These are phyloP conservation scores for Leptocoma aspasia DNA, from an alignment of 2,113 vertebrate genomes.

Conservation along the genomic window DNA sequence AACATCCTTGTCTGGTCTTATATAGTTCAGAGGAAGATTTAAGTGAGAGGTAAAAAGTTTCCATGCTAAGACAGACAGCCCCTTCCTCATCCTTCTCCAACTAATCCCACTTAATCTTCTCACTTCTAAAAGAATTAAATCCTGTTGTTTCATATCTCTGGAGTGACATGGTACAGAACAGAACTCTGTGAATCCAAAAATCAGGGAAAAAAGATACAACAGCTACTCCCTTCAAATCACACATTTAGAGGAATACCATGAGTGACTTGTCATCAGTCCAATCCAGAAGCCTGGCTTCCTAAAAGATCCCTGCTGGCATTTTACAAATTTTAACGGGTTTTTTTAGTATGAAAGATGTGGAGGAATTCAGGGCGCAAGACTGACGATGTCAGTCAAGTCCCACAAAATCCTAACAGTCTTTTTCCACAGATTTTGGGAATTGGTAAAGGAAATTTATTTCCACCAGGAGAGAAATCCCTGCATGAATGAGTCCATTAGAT, in stretches of 20 bases:
- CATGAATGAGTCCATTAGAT: neutral
- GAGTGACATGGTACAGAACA: neutral
- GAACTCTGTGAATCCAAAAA: neutral
- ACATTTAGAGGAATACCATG: neutral
- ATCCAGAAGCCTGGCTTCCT: neutral
- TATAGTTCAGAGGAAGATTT: slow-evolving; percentile 7
- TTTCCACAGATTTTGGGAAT: neutral
- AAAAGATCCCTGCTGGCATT: neutral
- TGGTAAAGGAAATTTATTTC: neutral
- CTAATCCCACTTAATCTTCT: neutral
- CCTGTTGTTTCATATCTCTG: neutral
- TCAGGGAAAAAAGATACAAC: neutral
- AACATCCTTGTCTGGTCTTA: slow-evolving; percentile 37
- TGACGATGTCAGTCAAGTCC: neutral
- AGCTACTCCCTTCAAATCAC: neutral
- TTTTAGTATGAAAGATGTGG: neutral
- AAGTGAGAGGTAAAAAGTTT: slow-evolving; percentile 4
- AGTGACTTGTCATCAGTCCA: fast-evolving
- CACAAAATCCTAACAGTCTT: neutral
- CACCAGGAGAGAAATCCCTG: neutral
- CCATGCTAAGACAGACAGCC: neutral
- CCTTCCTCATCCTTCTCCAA: neutral
- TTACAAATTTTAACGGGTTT: neutral
- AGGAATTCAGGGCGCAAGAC: neutral
- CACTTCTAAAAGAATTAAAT: neutral